Evolutionary conservation across 2,797 vertebrate species (phyloP), one percentile per base, ranked within the genome.

Genomic region (Etheostoma nigrum): DNA sequence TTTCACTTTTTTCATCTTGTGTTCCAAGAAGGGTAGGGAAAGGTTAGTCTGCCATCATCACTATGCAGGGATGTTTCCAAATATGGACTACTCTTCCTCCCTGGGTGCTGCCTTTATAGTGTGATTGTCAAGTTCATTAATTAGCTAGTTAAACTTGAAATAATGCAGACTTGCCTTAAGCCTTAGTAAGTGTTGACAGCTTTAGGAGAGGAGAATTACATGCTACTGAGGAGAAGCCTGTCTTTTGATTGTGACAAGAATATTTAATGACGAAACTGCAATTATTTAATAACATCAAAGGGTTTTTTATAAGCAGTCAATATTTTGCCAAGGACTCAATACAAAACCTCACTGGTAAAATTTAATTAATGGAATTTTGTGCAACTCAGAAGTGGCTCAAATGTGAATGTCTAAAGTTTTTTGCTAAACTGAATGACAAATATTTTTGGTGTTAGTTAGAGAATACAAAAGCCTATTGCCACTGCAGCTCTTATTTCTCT

Each of bases 91-190:
- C 45, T 67, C 21, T 30, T 60, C 52, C 18, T 67, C 57, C 74
- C 23, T 42, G 27, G 63, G 44, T 73, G 52, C 30, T 54, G 63
- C 63, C 53, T 74, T 67, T 9, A 62, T 70, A 74, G 45, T 55
- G n/a, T 68, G 44, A 78, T 54, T 79, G 27, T 72, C 61, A 18
- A 66, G 18, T 47, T 53, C 15, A 53, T 76, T 80, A 45, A 73
- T 65, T 67, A 58, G 48, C 27, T 49, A 47, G 45, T 74, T 57
- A 51, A 40, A 67, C 59, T 57, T 65, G 45, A 48, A 69, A 62
- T 68, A 62, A 65, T 59, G 25, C 60, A 63, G 53, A 54, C 30
- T 36, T 63, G 64, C 63, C 54, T 36, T 14, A 40, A 67, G 71
- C 33, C 1, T 54, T 16, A 54, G 27, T 58, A 70, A 67, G 58